These are phyloP conservation scores for Megaustenia siamemsis DNA, from an alignment of 2,888 invertebrate genomes.

Conservation along the genomic window DNA sequence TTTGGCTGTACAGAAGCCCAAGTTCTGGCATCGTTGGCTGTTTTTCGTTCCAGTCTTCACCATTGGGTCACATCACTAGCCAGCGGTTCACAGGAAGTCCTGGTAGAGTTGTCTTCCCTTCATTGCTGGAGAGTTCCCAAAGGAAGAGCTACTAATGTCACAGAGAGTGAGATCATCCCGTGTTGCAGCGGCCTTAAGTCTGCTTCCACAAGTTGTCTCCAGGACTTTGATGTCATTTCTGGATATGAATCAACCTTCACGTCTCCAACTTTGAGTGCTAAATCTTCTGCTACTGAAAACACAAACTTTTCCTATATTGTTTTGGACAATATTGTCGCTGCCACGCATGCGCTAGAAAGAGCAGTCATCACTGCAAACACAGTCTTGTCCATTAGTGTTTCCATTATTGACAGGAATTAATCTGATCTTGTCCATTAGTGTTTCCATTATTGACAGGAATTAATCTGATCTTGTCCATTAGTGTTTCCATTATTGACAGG, in stretches of 20 bases:
- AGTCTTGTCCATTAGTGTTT: conserved; percentile 36
- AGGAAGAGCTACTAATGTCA: background rate
- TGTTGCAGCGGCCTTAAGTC: conserved; percentile 46
- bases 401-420: conserved; percentile 39
- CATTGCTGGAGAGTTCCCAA: conserved; percentile 49
- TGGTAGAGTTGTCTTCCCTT: conserved; percentile 35
- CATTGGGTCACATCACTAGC: conserved; percentile 32
- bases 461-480: too few species aligned
- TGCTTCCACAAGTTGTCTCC: background rate
- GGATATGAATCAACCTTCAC: background rate
- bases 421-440: too few species aligned
- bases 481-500: too few species aligned
- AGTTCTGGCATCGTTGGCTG: conserved; percentile 31
- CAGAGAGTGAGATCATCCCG: background rate
- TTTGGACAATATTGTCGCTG: conserved; percentile 35
- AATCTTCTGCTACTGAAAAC: background rate
- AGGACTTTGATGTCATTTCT: conserved; percentile 25
- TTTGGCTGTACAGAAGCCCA: conserved; percentile 25
- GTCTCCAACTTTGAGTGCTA: background rate
- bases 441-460: too few species aligned
- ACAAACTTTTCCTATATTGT: background rate
- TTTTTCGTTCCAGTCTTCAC: conserved; percentile 35
- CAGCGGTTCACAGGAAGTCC: background rate
- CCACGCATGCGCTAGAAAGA: conserved; percentile 20
- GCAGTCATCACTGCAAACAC: conserved; percentile 34